These are phyloP conservation scores for Pyralis farinalis DNA, from an alignment of 2,888 invertebrate genomes.

Conservation along the genomic window DNA sequence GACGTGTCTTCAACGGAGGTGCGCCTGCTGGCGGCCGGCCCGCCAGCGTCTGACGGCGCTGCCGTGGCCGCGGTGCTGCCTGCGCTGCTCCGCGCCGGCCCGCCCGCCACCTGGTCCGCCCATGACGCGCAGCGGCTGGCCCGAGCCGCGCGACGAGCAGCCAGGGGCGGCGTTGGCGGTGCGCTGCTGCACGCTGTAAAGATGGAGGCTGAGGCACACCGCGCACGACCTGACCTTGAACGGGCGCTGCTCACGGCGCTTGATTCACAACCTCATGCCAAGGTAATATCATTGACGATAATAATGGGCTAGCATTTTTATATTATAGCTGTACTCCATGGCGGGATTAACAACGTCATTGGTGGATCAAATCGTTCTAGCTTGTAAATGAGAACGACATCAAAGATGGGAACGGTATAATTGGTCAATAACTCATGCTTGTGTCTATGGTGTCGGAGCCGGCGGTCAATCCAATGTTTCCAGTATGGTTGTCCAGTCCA, in stretches of 20 bases:
- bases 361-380: no score
- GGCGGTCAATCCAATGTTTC: no score
- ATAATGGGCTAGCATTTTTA: no score
- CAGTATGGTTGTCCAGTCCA: no score
- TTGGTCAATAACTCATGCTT: no score
- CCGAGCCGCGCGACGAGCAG: conserved; percentile 19
- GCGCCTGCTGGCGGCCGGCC: conserved; percentile 18
- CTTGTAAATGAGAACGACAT: no score
- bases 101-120: conserved; percentile 19
- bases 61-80: conserved; percentile 16
- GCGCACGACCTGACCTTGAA: conserved; percentile 24
- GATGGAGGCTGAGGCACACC: conserved; percentile 20
- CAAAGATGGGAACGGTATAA: no score
- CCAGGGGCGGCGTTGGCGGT: conserved; percentile 16
- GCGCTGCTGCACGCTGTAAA: conserved; percentile 12
- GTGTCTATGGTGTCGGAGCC: no score
- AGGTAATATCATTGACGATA: no score
- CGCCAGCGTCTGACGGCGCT: background rate
- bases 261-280: conserved; percentile 58
- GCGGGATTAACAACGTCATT: no score
- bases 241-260: conserved; percentile 73
- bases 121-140: conserved; percentile 15
- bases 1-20: conserved; percentile 16
- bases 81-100: conserved; percentile 16
- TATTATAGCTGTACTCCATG: no score